These are phyloP conservation scores for Huso huso DNA, from an alignment of 2,797 vertebrate genomes.

Conservation along the genomic window DNA sequence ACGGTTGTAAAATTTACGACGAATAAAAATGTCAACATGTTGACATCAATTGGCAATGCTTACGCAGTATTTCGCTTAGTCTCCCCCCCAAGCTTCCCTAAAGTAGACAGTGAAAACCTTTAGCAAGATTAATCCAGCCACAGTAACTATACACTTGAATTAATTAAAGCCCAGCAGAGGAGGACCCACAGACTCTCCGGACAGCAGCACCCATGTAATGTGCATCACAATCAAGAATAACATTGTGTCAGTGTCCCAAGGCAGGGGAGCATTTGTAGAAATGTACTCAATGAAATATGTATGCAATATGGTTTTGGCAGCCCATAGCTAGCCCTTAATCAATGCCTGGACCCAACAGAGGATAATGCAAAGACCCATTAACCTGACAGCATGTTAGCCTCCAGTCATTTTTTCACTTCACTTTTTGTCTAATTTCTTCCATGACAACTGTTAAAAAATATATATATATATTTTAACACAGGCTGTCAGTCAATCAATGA, in stretches of 20 bases:
- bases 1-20: no score
- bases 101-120: no score
- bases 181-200: slow-evolving; percentile 40
- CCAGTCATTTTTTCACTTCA: no score
- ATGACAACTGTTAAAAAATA: no score
- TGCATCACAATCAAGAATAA: slow-evolving; percentile 45
- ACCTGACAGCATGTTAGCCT: no score
- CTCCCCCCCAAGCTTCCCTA: slow-evolving; percentile 14
- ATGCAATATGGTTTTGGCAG: slow-evolving; percentile 54
- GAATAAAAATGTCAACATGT: no score
- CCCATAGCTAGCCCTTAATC: slow-evolving; percentile 45
- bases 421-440: no score
- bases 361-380: no score
- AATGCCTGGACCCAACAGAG: slow-evolving; percentile 50
- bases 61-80: slow-evolving; percentile 12
- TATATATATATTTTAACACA: neutral
- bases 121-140: slow-evolving; percentile 16
- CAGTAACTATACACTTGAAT: slow-evolving; percentile 23
- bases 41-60: no score
- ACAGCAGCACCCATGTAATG: slow-evolving; percentile 12
- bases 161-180: slow-evolving; percentile 50
- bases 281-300: slow-evolving; percentile 59
- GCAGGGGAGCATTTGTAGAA: slow-evolving; percentile 45
- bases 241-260: slow-evolving; percentile 64
- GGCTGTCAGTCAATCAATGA: neutral